These are phyloP conservation scores for Palythoa grandis DNA, from an alignment of 92 coral and sea anemone species.

Conservation along the genomic window DNA sequence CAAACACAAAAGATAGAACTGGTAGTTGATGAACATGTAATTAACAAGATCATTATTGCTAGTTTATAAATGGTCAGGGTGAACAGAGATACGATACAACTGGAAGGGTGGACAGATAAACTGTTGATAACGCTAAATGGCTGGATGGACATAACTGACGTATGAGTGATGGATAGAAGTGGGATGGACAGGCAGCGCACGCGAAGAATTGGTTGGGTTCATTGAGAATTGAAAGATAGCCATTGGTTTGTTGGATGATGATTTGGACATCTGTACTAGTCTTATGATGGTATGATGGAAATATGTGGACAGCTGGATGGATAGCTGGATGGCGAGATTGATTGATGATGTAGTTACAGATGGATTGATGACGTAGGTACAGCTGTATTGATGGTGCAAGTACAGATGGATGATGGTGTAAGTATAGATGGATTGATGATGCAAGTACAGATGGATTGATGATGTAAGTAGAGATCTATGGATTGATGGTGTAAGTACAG, in stretches of 20 bases:
- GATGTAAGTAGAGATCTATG: too few relatives aligned
- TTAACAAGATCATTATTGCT: not conserved
- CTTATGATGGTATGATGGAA: too few relatives aligned
- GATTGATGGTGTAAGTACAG: too few relatives aligned
- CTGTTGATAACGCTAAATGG: not conserved
- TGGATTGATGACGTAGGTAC: too few relatives aligned
- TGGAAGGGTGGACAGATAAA: not conserved
- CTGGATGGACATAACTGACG: not conserved
- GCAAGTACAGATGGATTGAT: too few relatives aligned
- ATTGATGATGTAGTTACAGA: too few relatives aligned
- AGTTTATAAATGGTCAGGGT: not conserved
- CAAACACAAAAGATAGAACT: not conserved
- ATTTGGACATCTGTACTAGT: not conserved
- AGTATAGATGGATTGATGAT: too few relatives aligned
- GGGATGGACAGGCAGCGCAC: not conserved
- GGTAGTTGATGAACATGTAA: not conserved
- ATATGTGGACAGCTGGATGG: too few relatives aligned
- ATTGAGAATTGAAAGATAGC: not conserved
- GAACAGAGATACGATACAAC: not conserved
- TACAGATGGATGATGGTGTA: too few relatives aligned
- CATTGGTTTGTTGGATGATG: not conserved
- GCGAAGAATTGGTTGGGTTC: not conserved
- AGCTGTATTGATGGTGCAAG: too few relatives aligned
- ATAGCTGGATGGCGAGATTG: too few relatives aligned
- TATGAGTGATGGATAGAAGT: not conserved